phyloP scores from a whole-genome alignment of 2,113 vertebrate species.

The Xiphophorus hellerii region DNA sequence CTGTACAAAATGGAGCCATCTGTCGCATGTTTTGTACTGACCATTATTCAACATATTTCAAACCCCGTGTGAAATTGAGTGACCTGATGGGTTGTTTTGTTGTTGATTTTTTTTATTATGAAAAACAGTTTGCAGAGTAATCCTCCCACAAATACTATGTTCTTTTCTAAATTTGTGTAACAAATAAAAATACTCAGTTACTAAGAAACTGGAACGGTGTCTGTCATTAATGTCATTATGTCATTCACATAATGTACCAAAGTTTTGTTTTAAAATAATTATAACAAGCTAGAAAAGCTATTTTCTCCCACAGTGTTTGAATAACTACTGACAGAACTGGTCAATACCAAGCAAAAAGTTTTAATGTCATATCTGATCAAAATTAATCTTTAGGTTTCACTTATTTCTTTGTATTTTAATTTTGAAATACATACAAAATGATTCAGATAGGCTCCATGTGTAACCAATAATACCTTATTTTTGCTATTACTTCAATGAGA shows the following conservation, averaged over 20 bases:
- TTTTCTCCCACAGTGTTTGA: background rate
- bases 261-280: background rate
- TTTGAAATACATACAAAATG: background rate
- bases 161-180: background rate
- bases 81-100: too few relatives aligned
- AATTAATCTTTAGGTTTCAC: background rate
- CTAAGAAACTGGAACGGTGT: background rate
- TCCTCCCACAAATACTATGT: background rate
- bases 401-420: background rate
- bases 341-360: background rate
- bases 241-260: background rate
- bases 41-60: too few relatives aligned
- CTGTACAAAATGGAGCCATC: too few relatives aligned
- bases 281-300: background rate
- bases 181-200: background rate
- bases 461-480: slow-evolving; percentile 42
- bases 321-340: background rate
- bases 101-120: too few relatives aligned
- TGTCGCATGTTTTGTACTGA: too few relatives aligned
- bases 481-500: slow-evolving; percentile 23
- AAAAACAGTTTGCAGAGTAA: background rate
- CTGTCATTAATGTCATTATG: background rate
- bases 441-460: slow-evolving; percentile 66
- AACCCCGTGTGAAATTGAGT: too few relatives aligned
- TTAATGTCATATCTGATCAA: background rate